Conservation (phyloP, 2,888 invertebrate species). For the Scaptomyza cyrtandrae region DNA sequence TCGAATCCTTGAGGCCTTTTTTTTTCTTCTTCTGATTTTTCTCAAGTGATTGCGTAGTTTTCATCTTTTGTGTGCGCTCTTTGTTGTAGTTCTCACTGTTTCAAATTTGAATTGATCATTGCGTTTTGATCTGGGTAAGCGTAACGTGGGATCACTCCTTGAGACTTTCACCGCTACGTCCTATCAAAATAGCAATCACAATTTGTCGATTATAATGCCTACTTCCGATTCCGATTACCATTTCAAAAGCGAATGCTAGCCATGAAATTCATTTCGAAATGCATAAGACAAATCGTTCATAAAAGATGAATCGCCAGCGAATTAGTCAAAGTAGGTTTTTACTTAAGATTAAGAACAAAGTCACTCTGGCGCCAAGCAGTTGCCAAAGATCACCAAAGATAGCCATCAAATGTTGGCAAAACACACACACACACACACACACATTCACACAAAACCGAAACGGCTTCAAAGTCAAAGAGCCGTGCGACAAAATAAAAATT, state of each 20-base stretch:
- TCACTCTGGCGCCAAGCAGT: constrained; percentile 57
- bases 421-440: no score
- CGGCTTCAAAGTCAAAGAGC: constrained; percentile 63
- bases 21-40: constrained; percentile 78
- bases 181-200: constrained; percentile 77
- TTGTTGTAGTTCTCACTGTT: constrained; percentile 72
- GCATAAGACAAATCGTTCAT: constrained; percentile 30
- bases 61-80: constrained; percentile 60
- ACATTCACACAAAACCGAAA: constrained; percentile 16
- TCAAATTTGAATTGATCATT: constrained; percentile 80
- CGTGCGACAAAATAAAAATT: constrained; percentile 70
- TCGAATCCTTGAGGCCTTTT: constrained; percentile 61
- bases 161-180: constrained; percentile 13
- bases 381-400: constrained; percentile 64
- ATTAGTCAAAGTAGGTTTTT: constrained; percentile 39
- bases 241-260: constrained; percentile 29
- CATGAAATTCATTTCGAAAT: constrained; percentile 66
- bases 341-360: constrained; percentile 14
- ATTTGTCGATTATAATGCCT: constrained; percentile 79
- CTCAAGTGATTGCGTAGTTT: constrained; percentile 82
- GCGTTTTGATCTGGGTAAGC: constrained; percentile 64
- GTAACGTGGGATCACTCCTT: constrained; percentile 65
- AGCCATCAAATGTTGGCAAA: constrained; percentile 75
- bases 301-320: constrained; percentile 50
- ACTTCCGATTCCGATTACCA: constrained; percentile 72